A percentile compares a stretch with the other conserved stretches of the same genome.
phyloP scores from a whole-genome alignment of 1,140 invertebrate genomes.

The Drosophila baimaii region DNA sequence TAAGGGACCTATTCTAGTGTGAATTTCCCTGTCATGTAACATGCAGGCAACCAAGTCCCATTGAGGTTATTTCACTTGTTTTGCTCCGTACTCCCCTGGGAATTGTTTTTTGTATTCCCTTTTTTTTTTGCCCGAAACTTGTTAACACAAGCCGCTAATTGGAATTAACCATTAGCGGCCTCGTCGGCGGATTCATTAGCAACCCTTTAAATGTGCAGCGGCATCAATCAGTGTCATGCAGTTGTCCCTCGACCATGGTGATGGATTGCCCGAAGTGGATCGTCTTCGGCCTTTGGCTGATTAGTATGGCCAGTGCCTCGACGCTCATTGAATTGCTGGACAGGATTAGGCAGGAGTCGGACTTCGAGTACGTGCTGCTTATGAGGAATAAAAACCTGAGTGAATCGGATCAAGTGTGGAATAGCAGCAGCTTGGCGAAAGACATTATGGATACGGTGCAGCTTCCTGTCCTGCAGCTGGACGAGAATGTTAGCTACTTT shows the following conservation, averaged over 20 bases:
- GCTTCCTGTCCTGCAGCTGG: conserved; percentile 52
- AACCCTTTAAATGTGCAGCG: conserved; percentile 70
- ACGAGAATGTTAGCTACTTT: conserved; percentile 54
- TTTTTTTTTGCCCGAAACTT: conserved; percentile 44
- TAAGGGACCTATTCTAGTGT: not conserved
- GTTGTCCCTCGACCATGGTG: conserved; percentile 41
- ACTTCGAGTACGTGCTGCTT: conserved; percentile 56
- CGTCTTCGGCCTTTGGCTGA: conserved; percentile 29
- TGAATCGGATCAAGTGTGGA: conserved; percentile 4
- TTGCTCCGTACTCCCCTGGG: conserved; percentile 35
- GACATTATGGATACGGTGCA: conserved; percentile 46
- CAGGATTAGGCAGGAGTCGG: conserved; percentile 46
- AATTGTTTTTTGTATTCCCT: conserved; percentile 15
- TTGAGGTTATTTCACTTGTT: conserved; percentile 5
- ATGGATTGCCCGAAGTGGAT: conserved; percentile 45
- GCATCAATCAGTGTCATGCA: conserved; percentile 48
- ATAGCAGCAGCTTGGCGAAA: conserved; percentile 14
- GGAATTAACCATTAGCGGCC: conserved; percentile 29
- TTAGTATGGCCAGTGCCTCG: conserved; percentile 12
- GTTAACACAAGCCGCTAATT: conserved; percentile 58
- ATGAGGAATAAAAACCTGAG: conserved; percentile 51
- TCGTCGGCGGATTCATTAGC: conserved; percentile 52
- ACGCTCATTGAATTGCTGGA: conserved; percentile 48
- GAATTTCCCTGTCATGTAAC: conserved; percentile 5
- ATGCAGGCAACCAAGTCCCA: not conserved